Percentiles rank a stretch among this genome's conserved stretches.
Conservation (phyloP, 2,797 vertebrate genomes). For the Enteromius treurensis region DNA sequence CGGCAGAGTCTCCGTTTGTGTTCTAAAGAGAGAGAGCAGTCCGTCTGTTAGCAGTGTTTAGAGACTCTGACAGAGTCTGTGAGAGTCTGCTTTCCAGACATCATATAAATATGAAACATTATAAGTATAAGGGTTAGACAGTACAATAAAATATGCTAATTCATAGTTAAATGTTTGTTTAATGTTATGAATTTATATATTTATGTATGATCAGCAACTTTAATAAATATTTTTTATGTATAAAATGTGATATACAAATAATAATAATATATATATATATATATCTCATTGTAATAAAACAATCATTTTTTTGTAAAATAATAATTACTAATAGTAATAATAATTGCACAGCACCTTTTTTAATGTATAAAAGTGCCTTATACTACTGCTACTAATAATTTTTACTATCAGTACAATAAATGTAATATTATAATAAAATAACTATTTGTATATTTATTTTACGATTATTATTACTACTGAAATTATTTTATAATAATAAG, state of each 20-base stretch:
- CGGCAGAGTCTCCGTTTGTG: conserved; percentile 79
- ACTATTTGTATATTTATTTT: no score
- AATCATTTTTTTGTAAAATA: not conserved
- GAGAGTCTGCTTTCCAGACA: conserved; percentile 25
- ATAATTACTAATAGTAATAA: not conserved
- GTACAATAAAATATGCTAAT: not conserved
- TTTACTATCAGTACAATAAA: no score
- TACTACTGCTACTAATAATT: no score
- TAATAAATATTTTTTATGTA: not conserved
- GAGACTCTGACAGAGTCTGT: conserved; percentile 12
- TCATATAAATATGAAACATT: no score
- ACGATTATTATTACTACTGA: no score
- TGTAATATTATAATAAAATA: no score
- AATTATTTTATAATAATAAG: no score
- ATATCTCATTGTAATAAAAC: no score
- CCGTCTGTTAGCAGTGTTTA: not conserved
- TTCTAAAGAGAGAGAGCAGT: conserved; percentile 61
- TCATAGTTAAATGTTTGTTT: not conserved
- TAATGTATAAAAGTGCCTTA: not conserved
- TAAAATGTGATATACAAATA: not conserved
- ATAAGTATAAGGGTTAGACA: no score
- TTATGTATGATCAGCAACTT: not conserved
- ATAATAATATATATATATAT: no score
- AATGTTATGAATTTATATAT: not conserved
- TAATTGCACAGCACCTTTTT: not conserved